Evolutionary conservation across 2,888 invertebrate genomes (phyloP), one percentile per base, ranked within the genome.

Genomic region (Catocala fraxini): DNA sequence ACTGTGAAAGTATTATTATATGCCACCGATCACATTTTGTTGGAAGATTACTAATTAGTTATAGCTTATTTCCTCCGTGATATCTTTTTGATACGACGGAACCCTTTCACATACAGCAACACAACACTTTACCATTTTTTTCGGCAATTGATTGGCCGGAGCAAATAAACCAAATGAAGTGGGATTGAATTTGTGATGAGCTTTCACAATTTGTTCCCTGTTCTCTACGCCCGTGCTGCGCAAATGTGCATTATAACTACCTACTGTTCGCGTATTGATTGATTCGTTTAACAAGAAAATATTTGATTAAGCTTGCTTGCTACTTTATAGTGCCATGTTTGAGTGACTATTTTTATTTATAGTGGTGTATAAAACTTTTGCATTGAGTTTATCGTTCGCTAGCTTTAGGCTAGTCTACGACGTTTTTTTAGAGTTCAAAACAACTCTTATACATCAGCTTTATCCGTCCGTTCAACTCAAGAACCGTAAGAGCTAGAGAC

Each of bases 121-220:
- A 66, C 69, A 51, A 51, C 35, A 56, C 67, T 79, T 79, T 63
- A 63, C 79, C 63, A 75, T 85, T 90, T 90, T 89, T 91, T 92
- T 91, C 86, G 87, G 80, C 89, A 88, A 89, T 90, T 90, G 90
- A 93, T 92, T 91, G 92, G 87, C 85, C 86, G 82, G 68, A 60
- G 80, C 86, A 90, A 91, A 91, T 87, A 91, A 88, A 91, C 81
- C 85, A 91, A 90, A 92, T 90, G 88, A 89, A 89, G 78, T 75
- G 68, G 77, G 81, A 92, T 92, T 88, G 91, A 91, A 91, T 92
- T 89, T 87, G 89, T 88, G 89, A 93, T 93, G 89, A 89, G 91
- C 86, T 87, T 83, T 86, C 83, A 70, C 88, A 88, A 87, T 90
- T 88, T 88, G 85, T 77, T 66, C 72, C 67, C 75, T 72, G 77